Evolutionary conservation across 2,113 vertebrate genomes (phyloP).

Genomic region (Amia ocellicauda): DNA sequence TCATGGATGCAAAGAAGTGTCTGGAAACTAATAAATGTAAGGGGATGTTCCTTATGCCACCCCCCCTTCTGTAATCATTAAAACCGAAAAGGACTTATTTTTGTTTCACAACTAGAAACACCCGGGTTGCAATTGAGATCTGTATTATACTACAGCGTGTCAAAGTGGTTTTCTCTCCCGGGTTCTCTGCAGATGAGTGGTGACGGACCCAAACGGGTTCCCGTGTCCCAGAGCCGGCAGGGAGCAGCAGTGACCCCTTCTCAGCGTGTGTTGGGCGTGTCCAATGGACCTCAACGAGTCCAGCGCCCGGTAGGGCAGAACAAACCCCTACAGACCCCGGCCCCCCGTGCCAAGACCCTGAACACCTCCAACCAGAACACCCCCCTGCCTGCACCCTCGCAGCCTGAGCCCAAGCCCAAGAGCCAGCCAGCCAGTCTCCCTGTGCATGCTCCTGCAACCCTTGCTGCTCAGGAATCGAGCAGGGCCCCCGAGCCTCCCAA

Average conservation of each 20-base stretch:
- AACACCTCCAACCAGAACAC: slow-evolving; percentile 2
- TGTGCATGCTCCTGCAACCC: slow-evolving; percentile 9
- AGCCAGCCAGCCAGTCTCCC: slow-evolving; percentile 20
- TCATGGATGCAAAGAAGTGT: too few relatives aligned
- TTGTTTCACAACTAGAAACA: too few relatives aligned
- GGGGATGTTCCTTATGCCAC: too few relatives aligned
- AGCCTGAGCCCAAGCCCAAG: slow-evolving; percentile 41
- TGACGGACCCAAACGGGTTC: slow-evolving; percentile 73
- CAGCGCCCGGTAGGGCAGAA: slow-evolving; percentile 53
- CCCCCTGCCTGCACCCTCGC: slow-evolving; percentile 24
- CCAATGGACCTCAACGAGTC: slow-evolving; percentile 72
- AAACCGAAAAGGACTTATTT: too few relatives aligned
- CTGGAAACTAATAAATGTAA: too few relatives aligned
- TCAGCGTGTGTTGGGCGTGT: slow-evolving; percentile 64
- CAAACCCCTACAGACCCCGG: slow-evolving; percentile 25
- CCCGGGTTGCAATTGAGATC: too few relatives aligned
- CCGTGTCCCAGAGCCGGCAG: slow-evolving; percentile 47
- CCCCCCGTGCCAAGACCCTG: background rate
- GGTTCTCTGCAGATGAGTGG: slow-evolving; percentile 47
- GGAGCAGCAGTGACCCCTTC: slow-evolving; percentile 43
- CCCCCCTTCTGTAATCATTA: too few relatives aligned
- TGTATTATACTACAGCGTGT: too few relatives aligned
- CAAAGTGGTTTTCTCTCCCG: too few relatives aligned
- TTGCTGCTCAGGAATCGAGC: slow-evolving; percentile 17
- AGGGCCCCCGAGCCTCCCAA: slow-evolving; percentile 35